Evolutionary conservation across 2,888 invertebrate genomes (phyloP), one percentile per base, ranked within the genome.

Genomic region (Atrina japonica): DNA sequence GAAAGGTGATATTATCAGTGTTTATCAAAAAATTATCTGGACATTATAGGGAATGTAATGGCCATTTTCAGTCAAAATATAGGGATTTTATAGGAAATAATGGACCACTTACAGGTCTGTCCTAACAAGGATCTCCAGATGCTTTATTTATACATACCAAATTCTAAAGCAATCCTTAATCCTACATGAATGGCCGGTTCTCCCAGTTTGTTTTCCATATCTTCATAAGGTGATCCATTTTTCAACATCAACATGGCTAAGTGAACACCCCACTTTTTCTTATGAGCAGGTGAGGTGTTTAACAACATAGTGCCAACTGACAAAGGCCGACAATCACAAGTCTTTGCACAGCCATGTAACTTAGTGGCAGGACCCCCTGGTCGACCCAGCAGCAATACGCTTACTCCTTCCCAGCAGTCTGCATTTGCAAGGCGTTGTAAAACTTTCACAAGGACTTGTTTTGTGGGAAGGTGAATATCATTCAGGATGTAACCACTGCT

Each of bases 111-210:
- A n/a, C n/a, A n/a, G n/a, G n/a, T n/a, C n/a, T n/a, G n/a, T n/a
- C n/a, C n/a, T n/a, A n/a, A n/a, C n/a, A n/a, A n/a, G n/a, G n/a
- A n/a, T n/a, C n/a, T n/a, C n/a, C n/a, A n/a, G 16, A 18, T 21
- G 14, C 6, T 30, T 50, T 14, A 11, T 53, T 23, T 40, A 21
- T 21, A 14, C 30, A 14, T 66, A 75, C 74, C 74, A 50, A 64
- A 55, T 14, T 59, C 47, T 18, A 75, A 43, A 18, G 70, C 70
- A 11, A 68, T 7, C 18, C 30, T 18, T 9, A 75, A 23, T 16
- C 70, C 74, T n/a, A 64, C 52, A 29, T 70, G 70, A 45, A 70
- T 52, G 3, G 68, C 66, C 14, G 66, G 60, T 41, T 65, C 50
- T 2, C 56, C 59, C 14, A 60, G 27, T 5, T 16, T n/a, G 9